Percentiles rank a stretch among this genome's conserved stretches.
phyloP scores from a whole-genome alignment of 1,140 invertebrate species.

The Chironomus tepperi region DNA sequence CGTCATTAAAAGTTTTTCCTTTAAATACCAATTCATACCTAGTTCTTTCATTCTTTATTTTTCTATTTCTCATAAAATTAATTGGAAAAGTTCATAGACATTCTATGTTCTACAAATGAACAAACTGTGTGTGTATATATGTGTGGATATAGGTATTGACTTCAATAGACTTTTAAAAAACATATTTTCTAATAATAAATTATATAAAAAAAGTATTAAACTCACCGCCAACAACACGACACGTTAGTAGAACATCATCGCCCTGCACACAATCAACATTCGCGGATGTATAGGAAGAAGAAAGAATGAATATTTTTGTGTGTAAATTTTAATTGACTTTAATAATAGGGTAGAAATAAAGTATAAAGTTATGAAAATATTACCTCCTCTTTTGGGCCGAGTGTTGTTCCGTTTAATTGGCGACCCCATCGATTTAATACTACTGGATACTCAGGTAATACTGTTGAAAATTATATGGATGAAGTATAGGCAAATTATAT shows the following conservation, averaged over 20 bases:
- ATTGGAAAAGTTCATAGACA: constrained; percentile 13
- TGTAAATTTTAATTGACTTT: constrained; percentile 30
- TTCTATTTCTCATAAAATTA: not conserved
- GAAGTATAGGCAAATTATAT: not conserved
- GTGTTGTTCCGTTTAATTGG: constrained; percentile 51
- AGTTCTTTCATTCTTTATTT: not conserved
- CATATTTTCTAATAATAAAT: too few species aligned
- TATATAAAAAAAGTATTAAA: not conserved
- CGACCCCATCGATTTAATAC: constrained; percentile 63
- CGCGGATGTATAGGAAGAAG: not conserved
- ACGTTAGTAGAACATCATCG: constrained; percentile 43
- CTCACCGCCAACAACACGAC: constrained; percentile 43
- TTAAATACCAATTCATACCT: not conserved
- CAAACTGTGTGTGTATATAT: too few species aligned
- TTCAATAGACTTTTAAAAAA: too few species aligned
- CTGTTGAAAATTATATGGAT: constrained; percentile 40
- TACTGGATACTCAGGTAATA: constrained; percentile 66
- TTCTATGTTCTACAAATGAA: not conserved
- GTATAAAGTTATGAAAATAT: not conserved
- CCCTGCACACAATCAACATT: constrained; percentile 29
- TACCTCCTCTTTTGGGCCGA: constrained; percentile 61
- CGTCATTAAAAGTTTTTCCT: not conserved
- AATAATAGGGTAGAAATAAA: too few species aligned
- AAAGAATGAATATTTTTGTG: not conserved
- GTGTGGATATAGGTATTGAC: too few species aligned